Evolutionary conservation across 2,888 invertebrate species (phyloP).

Genomic region (Neoitamus cyanurus): DNA sequence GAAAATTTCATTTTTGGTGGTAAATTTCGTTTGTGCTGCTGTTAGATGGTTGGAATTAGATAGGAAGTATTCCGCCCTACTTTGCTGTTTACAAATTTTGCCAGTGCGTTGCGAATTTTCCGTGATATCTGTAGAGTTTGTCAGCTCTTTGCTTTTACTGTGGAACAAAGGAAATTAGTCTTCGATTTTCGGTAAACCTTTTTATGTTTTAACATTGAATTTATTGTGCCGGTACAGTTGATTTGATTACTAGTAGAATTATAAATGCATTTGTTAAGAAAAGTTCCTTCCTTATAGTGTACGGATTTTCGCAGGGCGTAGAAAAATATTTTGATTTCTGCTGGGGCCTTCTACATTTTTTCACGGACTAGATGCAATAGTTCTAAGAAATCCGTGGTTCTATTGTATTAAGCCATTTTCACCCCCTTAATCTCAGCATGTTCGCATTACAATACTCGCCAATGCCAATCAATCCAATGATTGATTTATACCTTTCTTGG

Average conservation of each 20-base stretch:
- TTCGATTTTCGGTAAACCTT: slow-evolving; percentile 4
- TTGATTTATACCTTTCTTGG: neutral
- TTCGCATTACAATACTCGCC: neutral
- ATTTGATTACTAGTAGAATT: neutral
- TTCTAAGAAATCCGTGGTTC: neutral
- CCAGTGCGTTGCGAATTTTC: neutral
- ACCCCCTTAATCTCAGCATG: neutral
- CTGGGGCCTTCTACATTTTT: neutral
- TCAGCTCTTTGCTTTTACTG: neutral
- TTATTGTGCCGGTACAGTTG: neutral
- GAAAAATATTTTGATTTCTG: neutral
- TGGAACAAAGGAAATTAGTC: neutral
- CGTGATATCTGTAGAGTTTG: neutral
- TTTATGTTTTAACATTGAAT: neutral
- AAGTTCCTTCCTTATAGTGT: no score
- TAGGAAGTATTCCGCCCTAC: neutral
- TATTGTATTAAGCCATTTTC: neutral
- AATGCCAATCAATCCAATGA: neutral
- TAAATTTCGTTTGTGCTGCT: neutral
- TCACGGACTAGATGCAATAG: neutral
- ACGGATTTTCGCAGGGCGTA: neutral
- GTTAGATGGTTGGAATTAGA: neutral
- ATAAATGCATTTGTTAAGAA: neutral
- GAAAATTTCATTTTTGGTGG: neutral
- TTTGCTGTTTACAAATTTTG: neutral